phyloP scores from a whole-genome alignment of 2,113 vertebrate genomes.

The Neofelis nebulosa region DNA sequence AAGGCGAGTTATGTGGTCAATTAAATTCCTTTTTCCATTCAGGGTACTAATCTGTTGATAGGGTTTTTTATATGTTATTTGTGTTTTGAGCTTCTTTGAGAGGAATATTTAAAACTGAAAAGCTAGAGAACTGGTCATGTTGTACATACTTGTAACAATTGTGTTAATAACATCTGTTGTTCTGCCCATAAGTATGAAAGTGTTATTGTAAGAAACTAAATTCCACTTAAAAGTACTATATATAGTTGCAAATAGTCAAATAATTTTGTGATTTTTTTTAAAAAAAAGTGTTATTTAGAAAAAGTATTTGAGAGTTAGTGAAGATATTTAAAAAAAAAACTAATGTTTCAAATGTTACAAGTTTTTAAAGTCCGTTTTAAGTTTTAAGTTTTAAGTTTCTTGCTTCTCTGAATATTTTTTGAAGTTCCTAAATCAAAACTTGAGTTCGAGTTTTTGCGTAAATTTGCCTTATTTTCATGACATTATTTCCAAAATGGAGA shows the following conservation, averaged over 20 bases:
- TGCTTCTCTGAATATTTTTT: neutral
- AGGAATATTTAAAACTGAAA: slow-evolving; percentile 17
- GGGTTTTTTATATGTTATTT: neutral
- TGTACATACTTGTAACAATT: neutral
- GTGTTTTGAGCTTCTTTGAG: neutral
- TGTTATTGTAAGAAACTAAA: neutral
- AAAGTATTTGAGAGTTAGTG: slow-evolving; percentile 13
- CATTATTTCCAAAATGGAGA: neutral
- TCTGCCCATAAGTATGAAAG: neutral
- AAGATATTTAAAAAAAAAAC: neutral
- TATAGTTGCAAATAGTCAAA: neutral
- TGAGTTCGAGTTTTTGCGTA: slow-evolving; percentile 8
- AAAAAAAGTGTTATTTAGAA: neutral
- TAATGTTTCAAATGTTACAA: neutral
- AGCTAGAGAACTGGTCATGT: neutral
- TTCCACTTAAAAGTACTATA: neutral
- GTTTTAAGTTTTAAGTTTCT: slow-evolving; percentile 18
- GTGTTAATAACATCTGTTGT: neutral
- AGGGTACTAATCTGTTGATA: neutral
- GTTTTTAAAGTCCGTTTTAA: slow-evolving; percentile 5
- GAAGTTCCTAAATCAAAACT: neutral
- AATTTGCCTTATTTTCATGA: slow-evolving; percentile 2
- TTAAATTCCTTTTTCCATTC: neutral
- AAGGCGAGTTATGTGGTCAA: neutral
- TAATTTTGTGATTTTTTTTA: slow-evolving; percentile 6